Evolutionary conservation across 2,888 invertebrate genomes (phyloP).

Genomic region (Heliothis peltigera): DNA sequence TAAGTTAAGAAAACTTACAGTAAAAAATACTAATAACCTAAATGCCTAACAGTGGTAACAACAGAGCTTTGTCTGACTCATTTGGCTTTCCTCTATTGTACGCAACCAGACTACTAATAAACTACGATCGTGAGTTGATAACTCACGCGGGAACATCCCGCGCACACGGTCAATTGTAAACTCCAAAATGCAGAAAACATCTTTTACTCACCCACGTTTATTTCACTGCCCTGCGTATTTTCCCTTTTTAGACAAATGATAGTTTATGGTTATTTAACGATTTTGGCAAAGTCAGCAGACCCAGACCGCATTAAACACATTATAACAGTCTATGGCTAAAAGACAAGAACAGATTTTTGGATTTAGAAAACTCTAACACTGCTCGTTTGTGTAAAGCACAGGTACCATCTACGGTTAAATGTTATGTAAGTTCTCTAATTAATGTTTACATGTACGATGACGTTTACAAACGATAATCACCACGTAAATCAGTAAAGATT

Average conservation of each 20-base stretch:
- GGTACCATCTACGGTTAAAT: no score
- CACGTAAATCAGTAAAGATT: neutral
- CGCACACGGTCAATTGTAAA: conserved; percentile 23
- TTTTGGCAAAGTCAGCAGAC: no score
- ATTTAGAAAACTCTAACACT: no score
- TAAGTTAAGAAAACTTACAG: no score
- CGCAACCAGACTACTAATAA: conserved; percentile 18
- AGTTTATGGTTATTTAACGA: no score
- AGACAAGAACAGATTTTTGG: no score
- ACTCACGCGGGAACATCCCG: conserved; percentile 40
- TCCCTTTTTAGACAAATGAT: neutral
- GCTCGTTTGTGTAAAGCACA: no score
- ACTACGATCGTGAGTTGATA: neutral
- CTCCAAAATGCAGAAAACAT: conserved; percentile 13
- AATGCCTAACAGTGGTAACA: conserved; percentile 15
- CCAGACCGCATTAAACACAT: no score
- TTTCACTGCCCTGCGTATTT: conserved; percentile 1
- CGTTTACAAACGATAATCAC: neutral
- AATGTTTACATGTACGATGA: no score
- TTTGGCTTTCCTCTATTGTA: conserved; percentile 23
- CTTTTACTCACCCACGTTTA: no score
- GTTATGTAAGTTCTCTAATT: neutral
- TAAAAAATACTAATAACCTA: neutral
- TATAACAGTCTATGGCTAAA: no score
- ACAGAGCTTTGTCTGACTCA: conserved; percentile 5